These are phyloP conservation scores for Hippocampus abdominalis DNA, from an alignment of 2,113 vertebrate species.

Conservation along the genomic window DNA sequence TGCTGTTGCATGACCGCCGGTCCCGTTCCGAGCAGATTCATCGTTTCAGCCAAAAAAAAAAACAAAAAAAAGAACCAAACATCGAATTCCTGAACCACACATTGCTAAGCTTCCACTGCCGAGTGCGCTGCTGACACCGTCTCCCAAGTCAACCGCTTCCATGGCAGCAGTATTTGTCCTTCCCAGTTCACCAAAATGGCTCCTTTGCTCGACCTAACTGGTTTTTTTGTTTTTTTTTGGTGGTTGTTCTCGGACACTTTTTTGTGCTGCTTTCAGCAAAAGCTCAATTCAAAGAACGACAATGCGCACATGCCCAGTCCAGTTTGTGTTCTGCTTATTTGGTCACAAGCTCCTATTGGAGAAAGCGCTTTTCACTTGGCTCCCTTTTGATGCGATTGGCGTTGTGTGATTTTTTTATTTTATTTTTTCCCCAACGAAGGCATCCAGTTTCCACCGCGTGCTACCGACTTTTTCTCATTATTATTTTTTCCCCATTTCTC, in stretches of 20 bases:
- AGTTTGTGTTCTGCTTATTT: constrained; percentile 10
- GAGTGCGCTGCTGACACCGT: background rate
- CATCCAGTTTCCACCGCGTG: background rate
- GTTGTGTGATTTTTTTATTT: constrained; percentile 2
- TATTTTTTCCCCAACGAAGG: background rate
- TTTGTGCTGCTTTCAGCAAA: constrained; percentile 13
- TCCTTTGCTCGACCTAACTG: constrained; percentile 17
- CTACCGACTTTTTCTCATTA: background rate
- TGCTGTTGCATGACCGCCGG: constrained; percentile 76
- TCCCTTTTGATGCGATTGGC: background rate
- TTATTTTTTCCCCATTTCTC: no score
- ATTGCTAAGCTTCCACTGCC: constrained; percentile 21
- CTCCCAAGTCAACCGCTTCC: background rate
- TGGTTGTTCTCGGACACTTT: background rate
- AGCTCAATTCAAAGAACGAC: constrained; percentile 11
- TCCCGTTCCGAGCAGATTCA: constrained; percentile 45
- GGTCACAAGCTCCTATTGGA: constrained; percentile 10
- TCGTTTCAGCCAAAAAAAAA: background rate
- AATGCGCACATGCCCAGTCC: constrained; percentile 8
- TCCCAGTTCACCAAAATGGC: constrained; percentile 3
- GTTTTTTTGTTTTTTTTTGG: background rate
- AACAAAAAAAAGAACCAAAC: background rate
- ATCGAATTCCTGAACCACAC: constrained; percentile 6
- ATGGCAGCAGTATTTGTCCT: constrained; percentile 1
- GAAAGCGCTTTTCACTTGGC: constrained; percentile 2